These are phyloP conservation scores for Tetheella fluctuosa DNA, from an alignment of 2,888 invertebrate species.

Conservation along the genomic window DNA sequence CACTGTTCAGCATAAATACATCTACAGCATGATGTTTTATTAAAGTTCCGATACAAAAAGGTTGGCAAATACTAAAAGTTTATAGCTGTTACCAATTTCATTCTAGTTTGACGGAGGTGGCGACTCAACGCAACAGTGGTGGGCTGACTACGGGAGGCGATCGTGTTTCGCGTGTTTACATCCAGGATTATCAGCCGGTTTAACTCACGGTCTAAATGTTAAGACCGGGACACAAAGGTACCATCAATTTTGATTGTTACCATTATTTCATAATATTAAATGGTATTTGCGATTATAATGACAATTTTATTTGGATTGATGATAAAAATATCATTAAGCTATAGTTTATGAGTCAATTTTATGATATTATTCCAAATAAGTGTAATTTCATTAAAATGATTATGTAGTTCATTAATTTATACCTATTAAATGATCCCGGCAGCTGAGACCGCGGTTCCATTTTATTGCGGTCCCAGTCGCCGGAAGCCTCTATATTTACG, in stretches of 20 bases:
- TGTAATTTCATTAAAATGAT: neutral
- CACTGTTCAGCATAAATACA: neutral
- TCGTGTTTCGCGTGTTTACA: constrained; percentile 83
- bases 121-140: constrained; percentile 25
- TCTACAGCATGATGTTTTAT: neutral
- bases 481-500: too few species aligned
- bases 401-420: neutral
- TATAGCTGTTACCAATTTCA: neutral
- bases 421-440: too few species aligned
- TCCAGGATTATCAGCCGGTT: constrained; percentile 77
- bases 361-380: neutral
- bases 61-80: neutral
- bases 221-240: constrained; percentile 44
- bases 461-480: too few species aligned
- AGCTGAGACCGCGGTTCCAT: too few species aligned
- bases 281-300: neutral
- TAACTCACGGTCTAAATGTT: constrained; percentile 71
- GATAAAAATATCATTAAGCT: neutral
- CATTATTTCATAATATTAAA: neutral
- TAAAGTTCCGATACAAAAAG: neutral
- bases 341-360: neutral
- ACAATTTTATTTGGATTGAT: neutral
- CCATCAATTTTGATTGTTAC: neutral
- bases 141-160: constrained; percentile 60
- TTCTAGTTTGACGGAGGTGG: constrained; percentile 8